A percentile compares a stretch with the other conserved stretches of the same genome.
These are phyloP conservation scores for Drosophila nigromelanica DNA, from an alignment of 1,140 invertebrate species.

Conservation along the genomic window DNA sequence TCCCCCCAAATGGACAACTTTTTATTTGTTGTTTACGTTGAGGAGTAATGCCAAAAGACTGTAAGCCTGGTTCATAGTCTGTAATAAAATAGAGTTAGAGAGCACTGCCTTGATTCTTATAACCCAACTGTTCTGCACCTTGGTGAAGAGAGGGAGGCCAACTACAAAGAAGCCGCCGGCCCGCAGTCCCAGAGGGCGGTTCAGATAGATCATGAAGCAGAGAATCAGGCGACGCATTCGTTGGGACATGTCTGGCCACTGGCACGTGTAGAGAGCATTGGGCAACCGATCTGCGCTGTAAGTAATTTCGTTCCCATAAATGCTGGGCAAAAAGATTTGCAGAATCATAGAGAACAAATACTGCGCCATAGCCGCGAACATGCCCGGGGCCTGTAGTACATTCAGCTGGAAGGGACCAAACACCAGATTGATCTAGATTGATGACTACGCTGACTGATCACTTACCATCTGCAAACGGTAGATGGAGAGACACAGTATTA, in stretches of 20 bases:
- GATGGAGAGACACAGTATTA: slow-evolving; percentile 60
- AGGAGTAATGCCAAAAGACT: slow-evolving; percentile 64
- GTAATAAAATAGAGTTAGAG: slow-evolving; percentile 23
- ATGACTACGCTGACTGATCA: neutral
- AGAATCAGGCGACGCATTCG: slow-evolving; percentile 50
- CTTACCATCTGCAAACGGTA: slow-evolving; percentile 63
- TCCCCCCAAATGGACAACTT: neutral
- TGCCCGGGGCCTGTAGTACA: slow-evolving; percentile 20
- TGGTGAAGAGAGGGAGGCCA: slow-evolving; percentile 64
- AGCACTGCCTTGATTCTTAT: neutral
- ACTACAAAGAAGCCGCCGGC: slow-evolving; percentile 63
- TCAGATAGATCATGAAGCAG: slow-evolving; percentile 61
- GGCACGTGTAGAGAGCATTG: slow-evolving; percentile 41
- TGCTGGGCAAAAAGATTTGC: slow-evolving; percentile 63
- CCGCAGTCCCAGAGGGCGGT: slow-evolving; percentile 39
- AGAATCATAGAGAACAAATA: slow-evolving; percentile 55
- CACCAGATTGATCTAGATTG: neutral
- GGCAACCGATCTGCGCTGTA: slow-evolving; percentile 42
- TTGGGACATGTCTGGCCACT: slow-evolving; percentile 52
- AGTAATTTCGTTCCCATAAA: slow-evolving; percentile 64
- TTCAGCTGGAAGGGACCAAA: slow-evolving; percentile 19
- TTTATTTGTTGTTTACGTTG: slow-evolving; percentile 54
- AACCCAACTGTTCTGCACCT: slow-evolving; percentile 38
- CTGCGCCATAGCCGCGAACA: slow-evolving; percentile 51
- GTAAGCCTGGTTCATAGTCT: slow-evolving; percentile 71